Percentiles rank a stretch among this genome's conserved stretches.
Evolutionary conservation across 2,113 vertebrate genomes (phyloP).

Genomic region (Dromaius novaehollandiae): DNA sequence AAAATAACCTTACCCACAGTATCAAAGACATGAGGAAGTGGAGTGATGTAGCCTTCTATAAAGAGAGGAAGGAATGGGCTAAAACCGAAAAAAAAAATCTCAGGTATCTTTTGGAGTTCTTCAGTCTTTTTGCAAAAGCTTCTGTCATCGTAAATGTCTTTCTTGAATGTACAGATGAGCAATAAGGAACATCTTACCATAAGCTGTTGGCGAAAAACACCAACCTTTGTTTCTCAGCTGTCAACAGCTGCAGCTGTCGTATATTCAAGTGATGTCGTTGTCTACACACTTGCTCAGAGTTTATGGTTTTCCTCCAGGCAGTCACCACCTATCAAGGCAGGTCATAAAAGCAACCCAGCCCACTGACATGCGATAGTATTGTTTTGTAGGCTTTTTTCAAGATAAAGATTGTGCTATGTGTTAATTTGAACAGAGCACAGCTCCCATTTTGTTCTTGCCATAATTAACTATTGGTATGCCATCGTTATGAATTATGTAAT

Average conservation of each 20-base stretch:
- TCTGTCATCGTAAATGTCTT: neutral
- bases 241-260: neutral
- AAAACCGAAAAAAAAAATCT: neutral
- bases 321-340: neutral
- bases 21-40: neutral
- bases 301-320: neutral
- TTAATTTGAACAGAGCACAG: neutral
- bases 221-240: neutral
- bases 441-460: neutral
- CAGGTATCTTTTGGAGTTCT: neutral
- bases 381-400: neutral
- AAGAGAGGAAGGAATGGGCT: too few relatives aligned
- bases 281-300: accelerated
- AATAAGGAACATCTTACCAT: neutral
- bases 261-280: neutral
- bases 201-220: neutral
- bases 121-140: neutral
- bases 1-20: neutral
- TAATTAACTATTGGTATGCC: neutral
- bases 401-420: neutral
- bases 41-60: neutral
- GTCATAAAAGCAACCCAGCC: neutral
- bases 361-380: neutral
- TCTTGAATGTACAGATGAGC: neutral
- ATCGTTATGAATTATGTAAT: neutral